Base-by-base conservation (phyloP, 2,888 invertebrate genomes). In the Dendrolimus pini region DNA sequence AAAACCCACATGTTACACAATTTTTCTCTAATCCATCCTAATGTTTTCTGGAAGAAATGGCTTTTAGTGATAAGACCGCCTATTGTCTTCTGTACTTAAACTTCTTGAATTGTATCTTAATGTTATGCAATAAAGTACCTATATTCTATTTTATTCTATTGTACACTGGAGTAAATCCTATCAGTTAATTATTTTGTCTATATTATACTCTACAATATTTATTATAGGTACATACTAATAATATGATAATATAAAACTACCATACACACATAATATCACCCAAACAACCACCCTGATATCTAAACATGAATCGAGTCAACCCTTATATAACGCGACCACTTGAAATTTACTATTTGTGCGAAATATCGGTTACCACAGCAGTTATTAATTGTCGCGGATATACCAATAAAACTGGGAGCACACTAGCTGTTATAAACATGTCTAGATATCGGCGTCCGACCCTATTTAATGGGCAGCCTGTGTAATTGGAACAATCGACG, bases 241-340 rank as follows among this genome's bases (percentile, higher is more conserved):
- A 30, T 30, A 6, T 47, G 10, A 8, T 9, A 30, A 30, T 30
- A 9, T 12, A 47, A 47, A 10, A 47, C 12, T 7, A 47, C 9
- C 3, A 47, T 47, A 10, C 9, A 47, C 8, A 47, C 67, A 71
- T 73, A 77, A 70, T 30, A 30, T 30, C 30, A 30, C 30, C 75
- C 70, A 74, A 78, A 78, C 80, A 80, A 81, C 78, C 73, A 72
- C 72, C 80, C 77, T 80, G 72, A 67, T 69, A 67, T 66, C 60
- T 70, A 73, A 71, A 72, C 72, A 71, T 74, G 80, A 82, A 84
- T 82, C 82, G 79, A 80, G 78, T 82, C 82, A 78, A 84, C 83
- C 83, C 84, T 82, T 77, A 83, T 82, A 83, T 81, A 77, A 78
- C 77, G 75, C 75, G 74, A 70, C 80, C 81, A 78, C 81, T 82